Conservation (phyloP, 2,797 vertebrate genomes). For the Coluber constrictor region DNA sequence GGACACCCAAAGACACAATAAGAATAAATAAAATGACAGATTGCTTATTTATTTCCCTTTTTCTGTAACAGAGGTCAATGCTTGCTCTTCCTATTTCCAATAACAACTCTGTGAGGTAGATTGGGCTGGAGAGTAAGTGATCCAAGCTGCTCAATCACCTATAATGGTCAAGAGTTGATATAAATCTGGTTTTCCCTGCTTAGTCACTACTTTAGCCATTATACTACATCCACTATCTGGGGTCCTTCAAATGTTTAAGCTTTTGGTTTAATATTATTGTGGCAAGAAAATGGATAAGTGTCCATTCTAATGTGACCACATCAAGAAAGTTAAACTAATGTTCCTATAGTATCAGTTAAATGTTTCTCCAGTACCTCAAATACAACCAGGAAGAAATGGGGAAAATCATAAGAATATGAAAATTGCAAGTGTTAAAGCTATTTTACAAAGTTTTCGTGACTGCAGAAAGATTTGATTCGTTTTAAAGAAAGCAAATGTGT, state of each 20-base stretch:
- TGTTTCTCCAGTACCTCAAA: not conserved
- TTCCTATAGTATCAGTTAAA: not conserved
- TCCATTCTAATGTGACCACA: not conserved
- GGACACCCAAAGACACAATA: not conserved
- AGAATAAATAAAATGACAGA: not conserved
- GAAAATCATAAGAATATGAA: not conserved
- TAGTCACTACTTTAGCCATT: not conserved
- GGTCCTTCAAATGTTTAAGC: not conserved
- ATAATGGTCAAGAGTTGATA: not conserved
- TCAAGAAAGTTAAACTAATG: not conserved
- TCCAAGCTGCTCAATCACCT: not conserved
- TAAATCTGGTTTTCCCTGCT: not conserved
- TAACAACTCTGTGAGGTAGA: not conserved
- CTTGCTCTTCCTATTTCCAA: not conserved
- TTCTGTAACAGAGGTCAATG: not conserved
- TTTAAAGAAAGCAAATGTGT: constrained; percentile 34
- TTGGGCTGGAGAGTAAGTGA: not conserved
- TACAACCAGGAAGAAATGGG: not conserved
- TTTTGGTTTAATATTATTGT: not conserved
- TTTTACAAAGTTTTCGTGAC: not conserved
- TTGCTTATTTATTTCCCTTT: not conserved
- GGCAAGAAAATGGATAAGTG: not conserved
- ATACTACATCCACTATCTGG: not conserved
- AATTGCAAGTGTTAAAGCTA: not conserved
- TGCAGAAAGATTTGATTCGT: not conserved